phyloP scores from a whole-genome alignment of 2,888 invertebrate species.

The Limnephilus marmoratus region DNA sequence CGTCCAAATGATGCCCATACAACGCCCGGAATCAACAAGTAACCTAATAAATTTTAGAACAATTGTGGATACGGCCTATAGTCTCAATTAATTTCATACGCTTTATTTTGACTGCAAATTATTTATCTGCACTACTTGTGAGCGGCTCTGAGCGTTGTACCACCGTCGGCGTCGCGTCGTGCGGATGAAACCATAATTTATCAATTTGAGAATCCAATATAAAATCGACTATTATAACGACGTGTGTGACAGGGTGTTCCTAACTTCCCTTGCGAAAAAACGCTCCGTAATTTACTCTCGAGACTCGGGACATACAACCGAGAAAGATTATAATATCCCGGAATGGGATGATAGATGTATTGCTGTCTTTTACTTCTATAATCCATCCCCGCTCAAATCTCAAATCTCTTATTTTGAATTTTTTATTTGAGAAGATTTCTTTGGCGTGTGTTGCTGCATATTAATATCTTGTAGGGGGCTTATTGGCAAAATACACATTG shows the following conservation, averaged over 20 bases:
- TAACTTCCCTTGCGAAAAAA: constrained; percentile 27
- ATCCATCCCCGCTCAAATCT: constrained; percentile 33
- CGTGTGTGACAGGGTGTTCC: constrained; percentile 35
- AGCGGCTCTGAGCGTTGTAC: too few relatives aligned
- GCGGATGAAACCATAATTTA: not conserved
- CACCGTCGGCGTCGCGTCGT: too few relatives aligned
- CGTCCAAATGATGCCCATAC: too few relatives aligned
- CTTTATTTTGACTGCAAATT: too few relatives aligned
- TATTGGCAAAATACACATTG: constrained; percentile 43
- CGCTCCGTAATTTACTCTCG: constrained; percentile 35
- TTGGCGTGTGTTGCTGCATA: constrained; percentile 45
- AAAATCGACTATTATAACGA: not conserved
- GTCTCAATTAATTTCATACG: too few relatives aligned
- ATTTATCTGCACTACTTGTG: too few relatives aligned
- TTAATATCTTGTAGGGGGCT: constrained; percentile 17
- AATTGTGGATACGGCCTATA: too few relatives aligned
- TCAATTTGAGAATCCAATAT: constrained; percentile 15
- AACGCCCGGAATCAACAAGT: too few relatives aligned
- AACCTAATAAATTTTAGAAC: too few relatives aligned
- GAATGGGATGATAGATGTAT: constrained; percentile 26
- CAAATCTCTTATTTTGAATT: constrained; percentile 22
- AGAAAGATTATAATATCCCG: constrained; percentile 27
- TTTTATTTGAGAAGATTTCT: constrained; percentile 41
- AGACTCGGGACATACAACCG: not conserved
- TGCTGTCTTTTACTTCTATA: constrained; percentile 7